Evolutionary conservation across 2,888 invertebrate genomes (phyloP), one percentile per base, ranked within the genome.

Genomic region (Hermaeophaga mercurialis): DNA sequence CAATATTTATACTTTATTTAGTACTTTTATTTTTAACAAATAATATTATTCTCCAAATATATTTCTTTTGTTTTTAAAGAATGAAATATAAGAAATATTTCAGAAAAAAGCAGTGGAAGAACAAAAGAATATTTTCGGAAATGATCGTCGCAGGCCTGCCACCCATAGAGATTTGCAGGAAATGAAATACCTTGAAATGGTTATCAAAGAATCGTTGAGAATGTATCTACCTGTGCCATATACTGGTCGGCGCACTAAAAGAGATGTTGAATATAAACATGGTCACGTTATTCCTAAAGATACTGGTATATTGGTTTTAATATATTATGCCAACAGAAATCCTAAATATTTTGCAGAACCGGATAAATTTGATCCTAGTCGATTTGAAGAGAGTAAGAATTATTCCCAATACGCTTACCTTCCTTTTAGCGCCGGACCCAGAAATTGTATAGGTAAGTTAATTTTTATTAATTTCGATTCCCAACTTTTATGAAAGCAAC

Each of bases 351-450:
- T 77, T 65, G 80, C 83, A 0, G 78, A 85, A 56, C 84, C 85
- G 0, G 72, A 82, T 48, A 76, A 73, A 31, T 82, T 73, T 39
- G 64, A 67, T 77, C 85, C 85, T 0, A 83, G 84, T 52, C 78
- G 85, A 15, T 85, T 83, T 61, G 76, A 79, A 31, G 54, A 65
- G 1, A 67, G 75, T 50, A 70, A 75, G n/a, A n/a, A n/a, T n/a
- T 11, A 71, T 64, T 5, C 73, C 72, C 1, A 80, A 78, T 48
- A 79, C 82, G 0, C 84, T 81, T 64, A 78, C 79, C 15, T 86
- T 1, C 81, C 84, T 0, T 86, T 86, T 56, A 86, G 85, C 64
- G 86, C 85, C 6, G 86, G 86, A 0, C 83, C 84, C 0, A 80
- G 86, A 31, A 86, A 86, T 66, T 62, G 85, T 85, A 62, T 62